Percentiles rank a stretch among this genome's conserved stretches.
Evolutionary conservation across 2,888 invertebrate species (phyloP).

Genomic region (Agrochola macilenta): DNA sequence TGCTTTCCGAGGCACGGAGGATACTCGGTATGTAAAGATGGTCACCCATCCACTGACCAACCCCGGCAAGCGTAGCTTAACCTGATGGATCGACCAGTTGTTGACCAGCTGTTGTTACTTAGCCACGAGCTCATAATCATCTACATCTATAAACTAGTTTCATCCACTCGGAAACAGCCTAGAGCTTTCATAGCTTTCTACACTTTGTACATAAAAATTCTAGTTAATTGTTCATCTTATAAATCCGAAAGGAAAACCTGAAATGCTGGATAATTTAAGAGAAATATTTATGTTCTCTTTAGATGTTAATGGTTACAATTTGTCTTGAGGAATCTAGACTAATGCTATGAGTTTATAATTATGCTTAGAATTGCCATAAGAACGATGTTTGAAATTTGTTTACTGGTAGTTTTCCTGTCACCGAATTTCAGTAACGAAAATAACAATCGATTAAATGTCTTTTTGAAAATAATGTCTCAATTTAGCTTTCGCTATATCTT

Average conservation of each 20-base stretch:
- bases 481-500: slow-evolving; percentile 21
- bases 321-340: neutral
- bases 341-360: neutral
- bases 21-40: too few species aligned
- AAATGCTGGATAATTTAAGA: slow-evolving; percentile 1
- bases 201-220: slow-evolving; percentile 31
- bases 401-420: neutral
- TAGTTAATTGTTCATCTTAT: neutral
- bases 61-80: too few species aligned
- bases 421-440: neutral
- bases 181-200: neutral
- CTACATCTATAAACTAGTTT: neutral
- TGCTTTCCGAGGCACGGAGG: too few species aligned
- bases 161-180: neutral
- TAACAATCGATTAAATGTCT: neutral
- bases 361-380: neutral
- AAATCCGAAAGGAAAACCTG: slow-evolving; percentile 1
- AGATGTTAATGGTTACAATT: slow-evolving; percentile 1
- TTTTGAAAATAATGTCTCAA: slow-evolving; percentile 14
- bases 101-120: too few species aligned
- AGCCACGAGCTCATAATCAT: too few species aligned
- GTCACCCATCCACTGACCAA: too few species aligned
- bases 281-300: slow-evolving; percentile 35
- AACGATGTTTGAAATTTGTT: neutral
- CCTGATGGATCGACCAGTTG: too few species aligned